Evolutionary conservation across 2,888 invertebrate species (phyloP), one percentile per base, ranked within the genome.

Genomic region (Chloroclysta siterata): DNA sequence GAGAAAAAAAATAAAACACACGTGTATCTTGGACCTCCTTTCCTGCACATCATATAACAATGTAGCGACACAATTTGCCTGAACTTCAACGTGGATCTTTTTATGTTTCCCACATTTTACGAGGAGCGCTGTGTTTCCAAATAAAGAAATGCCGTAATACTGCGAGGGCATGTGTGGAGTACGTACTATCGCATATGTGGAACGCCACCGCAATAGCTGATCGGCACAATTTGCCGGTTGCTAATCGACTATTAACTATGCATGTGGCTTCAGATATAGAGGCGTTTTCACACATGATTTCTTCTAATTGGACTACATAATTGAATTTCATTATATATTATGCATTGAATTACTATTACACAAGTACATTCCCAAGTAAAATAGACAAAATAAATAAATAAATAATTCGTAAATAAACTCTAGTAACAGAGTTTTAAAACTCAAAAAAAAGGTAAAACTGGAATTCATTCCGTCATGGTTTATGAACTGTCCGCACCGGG

Each of bases 101-200:
- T 60, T 60, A 64, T 64, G 60, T 60, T 52, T 63, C 42, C 47
- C 46, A 60, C 60, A 60, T 64, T 60, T 60, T 60, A 64, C 60
- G 60, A 60, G 52, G 41, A 64, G 41, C 54, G 46, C 51, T 51
- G 59, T 42, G 55, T 33, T 64, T 47, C 60, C 51, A 22, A 53
- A 60, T 55, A 60, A 64, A 64, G 55, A 64, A 60, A 63, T 51
- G 39, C 44, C 39, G 58, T 58, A 58, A 59, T 33, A 46, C 59
- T 42, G 47, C 11, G 46, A 29, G 56, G 48, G 54, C 44, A 15
- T 42, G 60, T 29, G 48, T 41, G 41, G 7, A 36, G 47, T 54
- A 15, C 33, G 13, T n/a, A 14, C 6, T 14, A 3, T 29, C 8
- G n/a, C 11, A n/a, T 33, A 51, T 50, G 15, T 51, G n/a, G 7